A percentile compares a stretch with the other conserved stretches of the same genome.
phyloP scores from a whole-genome alignment of 2,113 vertebrate genomes.

The Pseudopipra pipra region DNA sequence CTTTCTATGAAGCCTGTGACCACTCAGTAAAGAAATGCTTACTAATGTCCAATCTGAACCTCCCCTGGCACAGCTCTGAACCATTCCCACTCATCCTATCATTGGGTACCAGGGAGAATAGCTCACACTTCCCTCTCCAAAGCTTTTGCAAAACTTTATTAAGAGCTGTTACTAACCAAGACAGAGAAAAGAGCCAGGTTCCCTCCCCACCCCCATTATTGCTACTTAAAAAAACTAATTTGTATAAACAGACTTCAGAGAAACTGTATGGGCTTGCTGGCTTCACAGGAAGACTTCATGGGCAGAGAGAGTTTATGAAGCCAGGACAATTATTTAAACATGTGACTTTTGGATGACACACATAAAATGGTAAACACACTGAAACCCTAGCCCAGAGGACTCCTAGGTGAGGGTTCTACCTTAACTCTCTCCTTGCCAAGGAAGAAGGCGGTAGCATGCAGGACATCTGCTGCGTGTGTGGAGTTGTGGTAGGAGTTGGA shows the following conservation, averaged over 20 bases:
- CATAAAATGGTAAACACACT: neutral
- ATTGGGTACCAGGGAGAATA: neutral
- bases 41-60: neutral
- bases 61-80: neutral
- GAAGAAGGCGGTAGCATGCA: constrained; percentile 94
- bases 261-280: neutral
- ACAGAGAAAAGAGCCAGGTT: neutral
- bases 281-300: neutral
- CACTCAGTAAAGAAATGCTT: neutral
- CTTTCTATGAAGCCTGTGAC: neutral
- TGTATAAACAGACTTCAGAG: neutral
- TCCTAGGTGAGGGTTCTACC: constrained; percentile 69
- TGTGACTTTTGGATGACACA: neutral
- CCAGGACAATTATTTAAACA: neutral
- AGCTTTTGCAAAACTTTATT: neutral
- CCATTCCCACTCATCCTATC: rapidly evolving
- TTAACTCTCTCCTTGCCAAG: constrained; percentile 91
- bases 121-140: neutral
- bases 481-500: constrained; percentile 97
- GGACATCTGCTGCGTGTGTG: constrained; percentile 90
- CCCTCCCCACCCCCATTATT: neutral
- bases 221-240: neutral
- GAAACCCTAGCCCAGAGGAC: neutral
- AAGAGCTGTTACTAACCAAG: neutral
- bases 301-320: neutral